phyloP scores from a whole-genome alignment of 2,888 invertebrate species.

The Synergus laeviventris region DNA sequence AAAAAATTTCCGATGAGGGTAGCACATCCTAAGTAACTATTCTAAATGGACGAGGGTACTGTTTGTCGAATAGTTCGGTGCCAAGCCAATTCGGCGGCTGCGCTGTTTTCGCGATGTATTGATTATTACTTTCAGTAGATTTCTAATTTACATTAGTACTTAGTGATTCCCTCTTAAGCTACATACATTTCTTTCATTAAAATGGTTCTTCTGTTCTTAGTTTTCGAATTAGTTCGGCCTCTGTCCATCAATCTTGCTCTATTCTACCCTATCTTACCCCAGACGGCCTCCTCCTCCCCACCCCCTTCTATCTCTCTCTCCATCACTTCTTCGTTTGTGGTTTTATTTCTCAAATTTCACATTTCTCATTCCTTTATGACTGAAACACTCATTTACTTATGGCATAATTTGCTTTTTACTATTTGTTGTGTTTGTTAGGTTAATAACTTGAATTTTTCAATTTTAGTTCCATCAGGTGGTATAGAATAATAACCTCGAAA shows the following conservation, averaged over 20 bases:
- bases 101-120: constrained; percentile 72
- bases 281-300: background rate
- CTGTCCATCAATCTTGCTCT: background rate
- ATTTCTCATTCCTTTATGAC: background rate
- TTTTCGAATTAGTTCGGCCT: background rate
- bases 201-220: background rate
- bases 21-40: constrained; percentile 61
- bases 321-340: background rate
- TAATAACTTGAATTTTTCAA: background rate
- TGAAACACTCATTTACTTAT: background rate
- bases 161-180: constrained; percentile 53
- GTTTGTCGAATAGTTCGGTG: constrained; percentile 51
- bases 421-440: background rate
- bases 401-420: background rate
- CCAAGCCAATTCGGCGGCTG: constrained; percentile 67
- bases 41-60: constrained; percentile 57
- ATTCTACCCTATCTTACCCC: background rate
- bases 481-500: background rate
- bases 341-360: background rate
- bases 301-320: background rate
- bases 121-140: constrained; percentile 75
- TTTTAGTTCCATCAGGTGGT: background rate
- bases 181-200: background rate
- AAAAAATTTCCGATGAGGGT: constrained; percentile 66
- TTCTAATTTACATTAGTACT: constrained; percentile 72